These are phyloP conservation scores for Drosophila koepferae DNA, from an alignment of 2,888 invertebrate species.

Conservation along the genomic window DNA sequence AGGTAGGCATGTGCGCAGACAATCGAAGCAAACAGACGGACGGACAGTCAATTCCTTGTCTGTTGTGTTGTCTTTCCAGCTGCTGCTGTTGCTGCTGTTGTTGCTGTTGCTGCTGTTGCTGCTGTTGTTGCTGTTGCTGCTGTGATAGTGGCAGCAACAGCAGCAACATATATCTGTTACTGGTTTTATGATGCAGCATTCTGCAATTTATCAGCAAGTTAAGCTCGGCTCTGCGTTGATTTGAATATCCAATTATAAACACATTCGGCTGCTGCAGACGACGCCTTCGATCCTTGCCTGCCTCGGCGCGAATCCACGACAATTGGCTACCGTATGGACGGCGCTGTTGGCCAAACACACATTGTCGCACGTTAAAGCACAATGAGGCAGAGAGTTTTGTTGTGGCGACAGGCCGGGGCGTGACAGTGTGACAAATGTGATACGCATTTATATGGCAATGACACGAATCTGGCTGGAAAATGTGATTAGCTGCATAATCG, in stretches of 20 bases:
- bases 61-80: slow-evolving; percentile 5
- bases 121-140: slow-evolving; percentile 1
- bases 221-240: slow-evolving; percentile 54
- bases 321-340: slow-evolving; percentile 16
- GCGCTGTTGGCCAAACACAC: slow-evolving; percentile 63
- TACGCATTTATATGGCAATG: slow-evolving; percentile 41
- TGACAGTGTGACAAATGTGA: slow-evolving; percentile 16
- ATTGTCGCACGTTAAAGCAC: slow-evolving; percentile 66
- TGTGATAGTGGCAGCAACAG: not conserved
- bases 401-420: slow-evolving; percentile 6
- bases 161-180: slow-evolving; percentile 11
- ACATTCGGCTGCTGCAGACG: slow-evolving; percentile 47
- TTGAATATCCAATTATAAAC: slow-evolving; percentile 83
- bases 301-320: not conserved
- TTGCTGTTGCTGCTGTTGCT: slow-evolving; percentile 1
- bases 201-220: slow-evolving; percentile 65
- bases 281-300: slow-evolving; percentile 14
- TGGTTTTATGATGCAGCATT: slow-evolving; percentile 36
- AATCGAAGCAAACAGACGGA: slow-evolving; percentile 5
- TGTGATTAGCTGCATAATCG: slow-evolving; percentile 7
- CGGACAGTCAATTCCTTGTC: slow-evolving; percentile 4
- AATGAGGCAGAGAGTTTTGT: slow-evolving; percentile 12
- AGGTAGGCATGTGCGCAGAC: slow-evolving; percentile 23
- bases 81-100: slow-evolving; percentile 2
- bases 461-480: slow-evolving; percentile 32